Evolutionary conservation across 2,888 invertebrate genomes (phyloP), one percentile per base, ranked within the genome.

Genomic region (Dasypolia templi): DNA sequence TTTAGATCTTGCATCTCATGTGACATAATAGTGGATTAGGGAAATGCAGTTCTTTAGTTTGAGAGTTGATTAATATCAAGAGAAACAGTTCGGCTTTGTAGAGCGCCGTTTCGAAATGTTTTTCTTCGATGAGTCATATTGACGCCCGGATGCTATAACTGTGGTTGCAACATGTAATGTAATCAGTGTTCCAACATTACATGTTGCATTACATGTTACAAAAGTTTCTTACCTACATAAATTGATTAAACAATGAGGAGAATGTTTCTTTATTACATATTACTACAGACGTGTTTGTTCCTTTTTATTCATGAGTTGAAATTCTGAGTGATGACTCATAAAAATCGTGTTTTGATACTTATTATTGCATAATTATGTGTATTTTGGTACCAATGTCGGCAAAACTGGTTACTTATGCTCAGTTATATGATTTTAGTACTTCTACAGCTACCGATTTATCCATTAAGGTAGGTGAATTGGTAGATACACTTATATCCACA

Each of bases 1-100:
- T 89, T 87, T 93, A 92, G 93, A 79, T 78, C 87, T 72, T 92
- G 91, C 92, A 93, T 90, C 86, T 85, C 78, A 39, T 61, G 76
- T 92, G 92, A 93, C 90, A 92, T 92, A 92, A 92, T 88, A 59
- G 65, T 53, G 68, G 77, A 80, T 85, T 88, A 83, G 82, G 85
- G 85, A 87, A 90, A 85, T 91, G 90, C 89, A 90, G 87, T 58
- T 59, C 39, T 39, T 17, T 29, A 62, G 53, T 55, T 75, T 58
- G 14, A 39, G 51, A 55, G 32, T 51, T 58, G 3, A 44, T 14
- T 44, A 42, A 56, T 6, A 29, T 26, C 9, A 14, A 35, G 12
- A 29, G 39, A 39, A 56, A 7, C 42, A 17, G 19, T 49, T 49
- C 11, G 7, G 17, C 3, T 42, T 56, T n/a, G 5, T 42, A 17